phyloP scores from a whole-genome alignment of 2,113 vertebrate species.

The Spheniscus mendiculus region DNA sequence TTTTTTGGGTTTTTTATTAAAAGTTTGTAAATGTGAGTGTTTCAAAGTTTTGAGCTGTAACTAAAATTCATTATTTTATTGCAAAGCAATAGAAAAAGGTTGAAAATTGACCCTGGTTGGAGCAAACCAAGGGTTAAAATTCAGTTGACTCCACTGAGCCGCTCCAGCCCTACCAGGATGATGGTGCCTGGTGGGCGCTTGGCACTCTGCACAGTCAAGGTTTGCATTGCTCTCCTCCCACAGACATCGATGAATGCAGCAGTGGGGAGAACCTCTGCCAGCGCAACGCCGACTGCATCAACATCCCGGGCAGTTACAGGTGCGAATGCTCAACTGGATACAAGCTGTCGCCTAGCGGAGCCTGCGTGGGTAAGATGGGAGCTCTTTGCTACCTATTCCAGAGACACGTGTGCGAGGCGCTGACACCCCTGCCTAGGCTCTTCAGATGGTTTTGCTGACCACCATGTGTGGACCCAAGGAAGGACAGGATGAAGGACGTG shows the following conservation, averaged over 20 bases:
- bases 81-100: not conserved
- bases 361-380: conserved; percentile 86
- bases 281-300: conserved; percentile 88
- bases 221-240: not conserved
- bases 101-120: not conserved
- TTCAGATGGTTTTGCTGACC: not conserved
- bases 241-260: conserved; percentile 93
- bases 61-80: not conserved
- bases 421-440: not conserved
- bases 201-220: no score
- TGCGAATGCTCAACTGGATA: conserved; percentile 89
- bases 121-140: not conserved
- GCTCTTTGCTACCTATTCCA: not conserved
- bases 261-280: conserved; percentile 87
- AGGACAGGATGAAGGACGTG: not conserved
- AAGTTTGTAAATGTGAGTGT: not conserved
- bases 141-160: not conserved
- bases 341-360: conserved; percentile 87
- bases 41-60: not conserved
- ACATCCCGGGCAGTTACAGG: conserved; percentile 90
- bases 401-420: not conserved
- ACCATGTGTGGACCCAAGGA: not conserved
- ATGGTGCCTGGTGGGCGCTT: not conserved
- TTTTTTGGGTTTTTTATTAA: not conserved
- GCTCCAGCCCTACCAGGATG: not conserved